phyloP scores from a whole-genome alignment of 2,888 invertebrate genomes.

The Chrysodeixis includens region DNA sequence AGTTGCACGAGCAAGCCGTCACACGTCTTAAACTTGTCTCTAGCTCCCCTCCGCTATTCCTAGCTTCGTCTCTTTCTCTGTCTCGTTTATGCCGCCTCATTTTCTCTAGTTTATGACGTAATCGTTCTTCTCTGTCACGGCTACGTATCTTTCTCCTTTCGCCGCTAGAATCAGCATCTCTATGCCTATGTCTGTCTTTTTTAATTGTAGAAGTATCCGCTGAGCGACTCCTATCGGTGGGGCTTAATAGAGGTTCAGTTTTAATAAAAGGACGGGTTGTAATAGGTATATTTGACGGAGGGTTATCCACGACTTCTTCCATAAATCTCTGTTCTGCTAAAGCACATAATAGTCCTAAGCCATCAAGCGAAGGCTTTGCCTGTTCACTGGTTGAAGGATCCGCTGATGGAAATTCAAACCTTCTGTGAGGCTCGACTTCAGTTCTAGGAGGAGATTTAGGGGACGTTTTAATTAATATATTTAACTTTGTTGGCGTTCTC shows the following conservation, averaged over 20 bases:
- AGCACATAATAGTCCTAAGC: conserved; percentile 94
- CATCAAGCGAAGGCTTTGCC: conserved; percentile 88
- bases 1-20: conserved; percentile 79
- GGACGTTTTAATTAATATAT: conserved; percentile 84
- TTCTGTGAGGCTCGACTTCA: conserved; percentile 77
- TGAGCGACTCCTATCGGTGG: conserved; percentile 70
- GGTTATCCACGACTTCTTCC: conserved; percentile 91
- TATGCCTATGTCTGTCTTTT: conserved; percentile 80
- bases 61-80: conserved; percentile 73
- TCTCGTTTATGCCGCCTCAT: conserved; percentile 83
- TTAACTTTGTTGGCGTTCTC: conserved; percentile 76
- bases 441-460: conserved; percentile 81
- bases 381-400: conserved; percentile 73
- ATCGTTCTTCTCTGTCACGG: conserved; percentile 80
- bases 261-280: conserved; percentile 79
- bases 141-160: conserved; percentile 81
- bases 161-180: conserved; percentile 80
- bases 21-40: conserved; percentile 82
- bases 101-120: conserved; percentile 83
- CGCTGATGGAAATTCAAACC: conserved; percentile 79
- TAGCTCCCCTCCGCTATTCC: conserved; percentile 76
- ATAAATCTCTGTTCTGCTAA: conserved; percentile 95
- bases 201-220: conserved; percentile 65
- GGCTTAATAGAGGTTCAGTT: conserved; percentile 78
- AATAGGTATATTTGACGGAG: conserved; percentile 63